Evolutionary conservation across 2,113 vertebrate species (phyloP).

Genomic region (Melanotaenia duboulayi): DNA sequence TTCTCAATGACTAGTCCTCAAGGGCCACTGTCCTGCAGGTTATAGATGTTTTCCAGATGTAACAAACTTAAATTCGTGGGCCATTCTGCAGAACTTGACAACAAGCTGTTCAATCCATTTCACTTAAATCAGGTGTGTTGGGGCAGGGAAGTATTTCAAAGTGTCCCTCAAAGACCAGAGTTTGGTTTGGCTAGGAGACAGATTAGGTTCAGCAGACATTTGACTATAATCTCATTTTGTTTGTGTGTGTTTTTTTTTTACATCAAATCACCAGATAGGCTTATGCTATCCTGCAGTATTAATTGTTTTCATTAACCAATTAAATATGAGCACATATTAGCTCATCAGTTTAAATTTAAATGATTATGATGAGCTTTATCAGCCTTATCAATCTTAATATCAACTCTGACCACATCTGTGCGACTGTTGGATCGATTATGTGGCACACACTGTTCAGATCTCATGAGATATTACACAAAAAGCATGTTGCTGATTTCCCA

Average conservation of each 20-base stretch:
- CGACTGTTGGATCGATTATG: slow-evolving; percentile 6
- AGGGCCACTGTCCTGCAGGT: too few species aligned
- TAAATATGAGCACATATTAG: slow-evolving; percentile 2
- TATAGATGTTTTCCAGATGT: too few species aligned
- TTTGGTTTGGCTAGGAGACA: background rate
- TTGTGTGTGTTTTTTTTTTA: background rate
- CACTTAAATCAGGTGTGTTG: too few species aligned
- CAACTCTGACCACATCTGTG: background rate
- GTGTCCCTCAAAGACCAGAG: too few species aligned
- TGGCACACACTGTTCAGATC: slow-evolving; percentile 16
- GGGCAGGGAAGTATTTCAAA: too few species aligned
- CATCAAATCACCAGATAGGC: background rate
- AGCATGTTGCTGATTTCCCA: background rate
- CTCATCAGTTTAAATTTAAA: slow-evolving; percentile 1
- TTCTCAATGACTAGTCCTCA: too few species aligned
- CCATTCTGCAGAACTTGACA: too few species aligned
- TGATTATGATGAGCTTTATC: background rate
- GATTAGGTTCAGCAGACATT: background rate
- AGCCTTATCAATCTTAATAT: slow-evolving; percentile 6
- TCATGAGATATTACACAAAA: background rate
- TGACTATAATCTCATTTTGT: background rate
- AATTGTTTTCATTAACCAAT: background rate
- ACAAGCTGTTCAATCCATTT: too few species aligned
- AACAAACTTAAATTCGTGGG: too few species aligned
- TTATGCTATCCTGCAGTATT: background rate